Percentiles rank a stretch among this genome's conserved stretches.
Conservation (phyloP, 2,113 vertebrate genomes). For the Percina caprodes region DNA sequence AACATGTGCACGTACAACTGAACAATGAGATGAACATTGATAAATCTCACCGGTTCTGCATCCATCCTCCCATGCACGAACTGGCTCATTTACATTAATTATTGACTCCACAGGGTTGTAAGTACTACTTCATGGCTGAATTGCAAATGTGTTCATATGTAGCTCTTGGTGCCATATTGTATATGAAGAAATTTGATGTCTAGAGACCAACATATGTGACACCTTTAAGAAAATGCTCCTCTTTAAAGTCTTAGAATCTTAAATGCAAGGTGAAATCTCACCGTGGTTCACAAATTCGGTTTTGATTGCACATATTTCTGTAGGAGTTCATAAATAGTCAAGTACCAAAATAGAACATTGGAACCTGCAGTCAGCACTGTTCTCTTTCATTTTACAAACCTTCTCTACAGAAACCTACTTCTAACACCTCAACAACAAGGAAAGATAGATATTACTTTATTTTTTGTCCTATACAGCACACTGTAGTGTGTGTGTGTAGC, state of each 20-base stretch:
- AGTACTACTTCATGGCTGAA: neutral
- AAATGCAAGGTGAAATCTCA: conserved; percentile 31
- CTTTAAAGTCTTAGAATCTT: neutral
- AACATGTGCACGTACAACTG: neutral
- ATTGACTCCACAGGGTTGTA: neutral
- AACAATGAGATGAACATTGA: neutral
- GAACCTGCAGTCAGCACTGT: conserved; percentile 67
- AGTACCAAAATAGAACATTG: conserved; percentile 57
- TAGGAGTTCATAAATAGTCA: conserved; percentile 62
- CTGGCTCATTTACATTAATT: conserved; percentile 7
- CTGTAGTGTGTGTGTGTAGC: neutral
- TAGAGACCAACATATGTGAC: neutral
- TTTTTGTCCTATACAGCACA: conserved; percentile 29
- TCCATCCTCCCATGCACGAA: neutral
- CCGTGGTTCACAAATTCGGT: conserved; percentile 25
- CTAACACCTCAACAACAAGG: conserved; percentile 32
- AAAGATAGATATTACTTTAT: conserved; percentile 4
- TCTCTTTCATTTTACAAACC: conserved; percentile 57
- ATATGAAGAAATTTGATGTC: neutral
- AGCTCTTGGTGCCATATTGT: neutral
- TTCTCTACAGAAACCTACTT: conserved; percentile 42
- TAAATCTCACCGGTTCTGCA: neutral
- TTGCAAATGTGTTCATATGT: neutral
- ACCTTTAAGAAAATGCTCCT: neutral
- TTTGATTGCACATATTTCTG: conserved; percentile 8